phyloP scores from a whole-genome alignment of 2,888 invertebrate species.

The Axea sp. region DNA sequence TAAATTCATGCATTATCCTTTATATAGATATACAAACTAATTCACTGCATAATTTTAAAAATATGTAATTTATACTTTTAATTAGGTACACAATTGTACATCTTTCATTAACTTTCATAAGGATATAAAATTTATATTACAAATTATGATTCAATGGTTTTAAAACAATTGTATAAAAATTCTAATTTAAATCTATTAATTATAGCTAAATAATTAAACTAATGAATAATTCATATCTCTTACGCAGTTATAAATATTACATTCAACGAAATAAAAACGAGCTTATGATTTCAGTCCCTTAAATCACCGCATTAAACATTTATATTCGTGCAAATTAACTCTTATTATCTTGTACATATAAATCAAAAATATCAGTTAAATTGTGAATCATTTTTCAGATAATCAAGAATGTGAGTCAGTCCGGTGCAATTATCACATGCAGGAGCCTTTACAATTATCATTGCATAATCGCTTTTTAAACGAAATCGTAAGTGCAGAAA shows the following conservation, averaged over 20 bases:
- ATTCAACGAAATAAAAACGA: conserved; percentile 3
- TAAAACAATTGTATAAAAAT: too few species aligned
- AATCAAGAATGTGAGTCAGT: conserved; percentile 38
- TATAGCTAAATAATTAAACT: too few species aligned
- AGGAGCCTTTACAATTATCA: conserved; percentile 28
- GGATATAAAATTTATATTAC: too few species aligned
- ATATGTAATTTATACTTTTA: too few species aligned
- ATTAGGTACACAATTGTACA: too few species aligned
- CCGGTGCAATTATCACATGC: conserved; percentile 16
- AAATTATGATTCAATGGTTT: too few species aligned
- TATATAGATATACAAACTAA: too few species aligned
- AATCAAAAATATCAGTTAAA: conserved; percentile 25
- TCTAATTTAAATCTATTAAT: too few species aligned
- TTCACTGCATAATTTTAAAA: too few species aligned
- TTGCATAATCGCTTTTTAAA: conserved; percentile 37
- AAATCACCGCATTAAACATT: conserved; percentile 9
- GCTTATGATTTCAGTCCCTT: conserved; percentile 12
- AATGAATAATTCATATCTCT: too few species aligned
- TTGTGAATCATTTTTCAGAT: conserved; percentile 46
- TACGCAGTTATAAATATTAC: conserved; percentile 1
- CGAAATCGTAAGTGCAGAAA: neutral
- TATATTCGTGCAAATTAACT: conserved; percentile 17
- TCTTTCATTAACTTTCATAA: too few species aligned
- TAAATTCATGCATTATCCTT: too few species aligned
- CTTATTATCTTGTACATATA: conserved; percentile 17